Base-by-base conservation (phyloP, 2,888 invertebrate species). In the Tenthredo notha region DNA sequence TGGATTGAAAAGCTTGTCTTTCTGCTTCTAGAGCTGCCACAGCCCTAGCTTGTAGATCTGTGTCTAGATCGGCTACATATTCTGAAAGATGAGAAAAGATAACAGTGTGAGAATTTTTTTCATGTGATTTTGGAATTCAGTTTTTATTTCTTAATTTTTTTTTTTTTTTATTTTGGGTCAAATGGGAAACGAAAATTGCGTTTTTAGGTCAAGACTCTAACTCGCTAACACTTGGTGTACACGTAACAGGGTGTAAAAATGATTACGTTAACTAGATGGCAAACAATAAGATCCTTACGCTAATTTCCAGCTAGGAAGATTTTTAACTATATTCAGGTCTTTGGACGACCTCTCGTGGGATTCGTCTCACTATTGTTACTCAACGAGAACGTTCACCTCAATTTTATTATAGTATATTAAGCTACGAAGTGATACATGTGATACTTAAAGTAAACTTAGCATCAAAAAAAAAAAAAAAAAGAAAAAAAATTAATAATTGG, bases 11-110 rank as follows among this genome's bases (percentile, higher is more conserved):
- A 18, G 91, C 91, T 82, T 91, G 90, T 80, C 90, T 91, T 86
- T 93, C 93, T 33, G 93, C 92, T 87, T 93, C 93, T 83, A 93
- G 88, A 2, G 93, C 93, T n/a, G 92, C 93, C 2, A 92, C 90
- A 80, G 91, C 92, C 90, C 92, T 90, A 54, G 93, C 92, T 85
- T 93, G 93, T 67, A 93, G 88, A 89, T 93, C 93, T 85, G 91
- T 89, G 87, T 93, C 93, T 75, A 93, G 89, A 9, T 92, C 92
- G 80, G 92, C 92, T 6, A 93, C 88, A 84, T 93, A 93, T 65
- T 93, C 93, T 93, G 89, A 47, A 89, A 91, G 82, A 40, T n/a
- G n/a, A 70, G 84, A 87, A 61, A 86, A 37, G 87, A 87, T 85
- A 43, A 43, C 33, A 33, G 18, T 40, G n/a, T 75, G 15, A 47